A percentile compares a stretch with the other conserved stretches of the same genome.
These are phyloP conservation scores for Amphiura filiformis DNA, from an alignment of 35 echinoderm and acorn worm genomes.

Conservation along the genomic window DNA sequence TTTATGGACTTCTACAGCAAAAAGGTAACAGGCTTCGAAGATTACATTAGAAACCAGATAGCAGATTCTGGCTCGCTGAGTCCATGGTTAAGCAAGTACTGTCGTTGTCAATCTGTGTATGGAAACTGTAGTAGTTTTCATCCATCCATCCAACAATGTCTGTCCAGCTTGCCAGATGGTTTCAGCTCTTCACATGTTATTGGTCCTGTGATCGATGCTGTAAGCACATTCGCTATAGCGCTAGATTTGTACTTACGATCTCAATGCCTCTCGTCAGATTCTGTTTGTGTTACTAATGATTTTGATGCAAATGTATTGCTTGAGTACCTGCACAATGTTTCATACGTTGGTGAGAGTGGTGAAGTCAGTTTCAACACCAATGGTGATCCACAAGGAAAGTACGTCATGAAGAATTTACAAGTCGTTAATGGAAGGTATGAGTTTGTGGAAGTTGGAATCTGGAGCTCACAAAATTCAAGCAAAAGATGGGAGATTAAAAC, in stretches of 20 bases:
- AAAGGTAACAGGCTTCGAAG: conserved; percentile 18
- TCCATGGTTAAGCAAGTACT: conserved; percentile 32
- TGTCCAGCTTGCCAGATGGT: not conserved
- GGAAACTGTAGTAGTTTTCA: not conserved
- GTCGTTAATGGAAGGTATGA: conserved; percentile 12
- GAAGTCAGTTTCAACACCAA: conserved; percentile 19
- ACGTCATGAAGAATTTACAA: conserved; percentile 44
- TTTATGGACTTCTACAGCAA: conserved; percentile 31
- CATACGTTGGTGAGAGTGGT: not conserved
- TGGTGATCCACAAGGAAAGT: conserved; percentile 34
- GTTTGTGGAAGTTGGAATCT: conserved; percentile 11
- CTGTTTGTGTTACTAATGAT: not conserved
- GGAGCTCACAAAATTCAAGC: conserved; percentile 15
- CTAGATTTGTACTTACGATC: not conserved
- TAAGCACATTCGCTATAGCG: conserved; percentile 32
- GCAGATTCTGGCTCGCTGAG: not conserved
- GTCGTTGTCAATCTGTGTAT: not conserved
- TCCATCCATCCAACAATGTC: not conserved
- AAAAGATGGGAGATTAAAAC: conserved; percentile 2
- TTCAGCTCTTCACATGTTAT: conserved; percentile 24
- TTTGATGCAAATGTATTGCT: not conserved
- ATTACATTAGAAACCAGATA: conserved; percentile 10
- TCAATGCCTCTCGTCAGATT: too few relatives aligned
- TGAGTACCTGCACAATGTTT: conserved; percentile 22
- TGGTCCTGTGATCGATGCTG: conserved; percentile 33